Evolutionary conservation across 2,797 vertebrate species (phyloP).

Genomic region (Malurus leucopterus): DNA sequence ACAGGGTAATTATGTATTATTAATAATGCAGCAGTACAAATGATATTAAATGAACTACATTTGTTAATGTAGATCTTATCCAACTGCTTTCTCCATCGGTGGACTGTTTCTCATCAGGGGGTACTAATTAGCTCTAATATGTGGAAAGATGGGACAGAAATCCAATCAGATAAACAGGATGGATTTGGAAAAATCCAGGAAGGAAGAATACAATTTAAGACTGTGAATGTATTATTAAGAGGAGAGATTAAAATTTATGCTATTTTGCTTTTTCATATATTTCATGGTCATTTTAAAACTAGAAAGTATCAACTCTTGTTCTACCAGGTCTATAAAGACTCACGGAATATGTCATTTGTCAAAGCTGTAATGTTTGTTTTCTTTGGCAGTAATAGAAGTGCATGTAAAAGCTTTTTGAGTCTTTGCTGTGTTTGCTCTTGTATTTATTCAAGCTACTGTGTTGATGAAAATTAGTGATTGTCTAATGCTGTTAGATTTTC

Average conservation of each 20-base stretch:
- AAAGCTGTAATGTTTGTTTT: conserved; percentile 35
- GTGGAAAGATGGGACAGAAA: conserved; percentile 78
- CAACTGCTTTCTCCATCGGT: conserved; percentile 79
- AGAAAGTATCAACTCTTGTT: background rate
- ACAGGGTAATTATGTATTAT: conserved; percentile 80
- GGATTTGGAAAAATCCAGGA: conserved; percentile 73
- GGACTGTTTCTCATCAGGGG: conserved; percentile 79
- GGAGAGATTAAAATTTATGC: conserved; percentile 33
- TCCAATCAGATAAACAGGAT: conserved; percentile 77
- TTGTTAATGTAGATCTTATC: conserved; percentile 84
- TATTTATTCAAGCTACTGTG: conserved; percentile 23
- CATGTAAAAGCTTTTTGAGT: conserved; percentile 33
- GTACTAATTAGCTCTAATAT: conserved; percentile 81
- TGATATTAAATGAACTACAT: conserved; percentile 85
- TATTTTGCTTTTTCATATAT: conserved; percentile 35
- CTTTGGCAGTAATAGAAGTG: conserved; percentile 39
- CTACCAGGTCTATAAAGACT: background rate
- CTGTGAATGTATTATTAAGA: conserved; percentile 45
- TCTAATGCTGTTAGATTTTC: conserved; percentile 17
- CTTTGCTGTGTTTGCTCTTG: conserved; percentile 20
- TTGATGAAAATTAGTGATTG: conserved; percentile 34
- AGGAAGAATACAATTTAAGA: conserved; percentile 55
- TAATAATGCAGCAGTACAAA: conserved; percentile 83
- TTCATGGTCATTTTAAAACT: conserved; percentile 23
- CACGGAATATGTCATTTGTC: conserved; percentile 44